Percentiles rank a stretch among this genome's conserved stretches.
These are phyloP conservation scores for Sebastes hubbsi DNA, from an alignment of 2,797 vertebrate genomes.

Conservation along the genomic window DNA sequence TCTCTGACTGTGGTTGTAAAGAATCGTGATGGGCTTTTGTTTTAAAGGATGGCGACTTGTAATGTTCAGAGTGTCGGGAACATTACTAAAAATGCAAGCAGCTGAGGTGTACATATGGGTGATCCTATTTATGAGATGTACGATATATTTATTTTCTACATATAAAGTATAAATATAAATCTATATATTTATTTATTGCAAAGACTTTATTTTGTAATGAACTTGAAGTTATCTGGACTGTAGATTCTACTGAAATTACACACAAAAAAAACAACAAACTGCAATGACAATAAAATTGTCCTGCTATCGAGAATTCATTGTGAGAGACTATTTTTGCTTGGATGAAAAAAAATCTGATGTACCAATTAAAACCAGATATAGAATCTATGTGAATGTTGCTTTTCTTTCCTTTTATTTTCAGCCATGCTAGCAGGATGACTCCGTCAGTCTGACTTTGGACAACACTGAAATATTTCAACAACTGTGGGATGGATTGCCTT, in stretches of 20 bases:
- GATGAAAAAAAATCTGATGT: conserved; percentile 65
- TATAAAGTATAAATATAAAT: conserved; percentile 95
- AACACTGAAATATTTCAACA: not conserved
- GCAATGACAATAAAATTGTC: conserved; percentile 97
- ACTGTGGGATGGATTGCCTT: not conserved
- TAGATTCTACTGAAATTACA: conserved; percentile 94
- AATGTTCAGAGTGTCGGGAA: conserved; percentile 86
- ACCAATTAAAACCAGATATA: conserved; percentile 80
- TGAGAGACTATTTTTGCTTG: conserved; percentile 80
- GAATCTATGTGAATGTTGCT: conserved; percentile 58
- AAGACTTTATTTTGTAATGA: conserved; percentile 99
- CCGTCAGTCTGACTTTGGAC: too few species aligned
- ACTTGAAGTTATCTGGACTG: conserved; percentile 93
- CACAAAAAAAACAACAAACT: conserved; percentile 60
- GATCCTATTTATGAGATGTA: conserved; percentile 99
- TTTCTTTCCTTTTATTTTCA: conserved; percentile 51
- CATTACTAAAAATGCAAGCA: conserved; percentile 89
- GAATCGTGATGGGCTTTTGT: conserved; percentile 59
- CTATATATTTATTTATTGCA: conserved; percentile 99
- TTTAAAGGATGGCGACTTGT: conserved; percentile 79
- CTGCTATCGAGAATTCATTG: conserved; percentile 78
- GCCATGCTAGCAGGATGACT: not conserved
- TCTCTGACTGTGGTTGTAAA: conserved; percentile 64
- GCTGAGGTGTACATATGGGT: conserved; percentile 94
- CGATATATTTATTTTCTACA: conserved; percentile 99